Evolutionary conservation across 2,888 invertebrate genomes (phyloP), one percentile per base, ranked within the genome.

Genomic region (Hemithea aestivaria): DNA sequence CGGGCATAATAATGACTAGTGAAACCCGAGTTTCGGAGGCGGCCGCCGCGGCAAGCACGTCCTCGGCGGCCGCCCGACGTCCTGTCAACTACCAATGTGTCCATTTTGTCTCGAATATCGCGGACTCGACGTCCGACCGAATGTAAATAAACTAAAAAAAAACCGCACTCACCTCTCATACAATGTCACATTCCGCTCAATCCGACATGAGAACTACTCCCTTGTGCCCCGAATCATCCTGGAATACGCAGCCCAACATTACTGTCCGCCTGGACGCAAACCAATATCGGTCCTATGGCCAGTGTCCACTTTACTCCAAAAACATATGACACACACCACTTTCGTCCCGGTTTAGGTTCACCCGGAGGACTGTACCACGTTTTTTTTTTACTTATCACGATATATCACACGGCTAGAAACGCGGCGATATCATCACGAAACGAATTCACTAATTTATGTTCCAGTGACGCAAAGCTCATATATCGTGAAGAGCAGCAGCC

Each of bases 381-480:
- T 69, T 66, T 67, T 73, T 73, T 75, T 70, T 54, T 61, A 65
- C 61, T 76, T 81, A 78, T 79, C 72, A 78, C 76, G 62, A 66
- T 54, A 58, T 63, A 71, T 74, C 71, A 74, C 74, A 62, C 68
- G 73, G 72, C 74, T 74, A 74, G 69, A 69, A 73, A 60, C 73
- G 73, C 74, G 66, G 70, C 62, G 74, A 70, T 73, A 66, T 63
- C 69, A 70, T 72, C 71, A 70, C 69, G 67, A 78, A 74, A 70
- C 67, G 58, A 75, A 80, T 77, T 68, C 80, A 80, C 78, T 69
- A 78, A 83, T 81, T 83, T 81, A 80, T 77, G 81, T 85, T 87
- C 84, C 85, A 89, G 88, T 87, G 88, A 87, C 87, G 87, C 88
- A 89, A 89, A 89, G 87, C 88, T 87, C 85, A 85, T 80, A 80